Percentiles rank a stretch among this genome's conserved stretches.
These are phyloP conservation scores for Pungitius pungitius DNA, from an alignment of 2,113 vertebrate species.

Conservation along the genomic window DNA sequence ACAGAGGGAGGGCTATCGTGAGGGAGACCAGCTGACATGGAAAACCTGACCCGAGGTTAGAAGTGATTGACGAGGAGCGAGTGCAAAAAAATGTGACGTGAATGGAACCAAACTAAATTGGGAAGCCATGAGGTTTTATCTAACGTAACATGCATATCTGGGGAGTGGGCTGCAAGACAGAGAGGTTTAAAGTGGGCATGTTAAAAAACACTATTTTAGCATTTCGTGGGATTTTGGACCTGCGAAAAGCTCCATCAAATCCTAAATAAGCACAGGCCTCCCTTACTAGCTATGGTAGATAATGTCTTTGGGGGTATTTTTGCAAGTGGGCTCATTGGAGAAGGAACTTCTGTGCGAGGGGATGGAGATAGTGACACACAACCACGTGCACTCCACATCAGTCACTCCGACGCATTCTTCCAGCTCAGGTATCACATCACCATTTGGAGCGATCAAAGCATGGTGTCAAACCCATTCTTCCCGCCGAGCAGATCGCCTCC, in stretches of 20 bases:
- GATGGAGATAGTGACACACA: conserved; percentile 38
- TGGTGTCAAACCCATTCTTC: conserved; percentile 5
- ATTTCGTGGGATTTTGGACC: conserved; percentile 17
- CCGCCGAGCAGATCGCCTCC: conserved; percentile 6
- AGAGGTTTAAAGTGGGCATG: conserved; percentile 27
- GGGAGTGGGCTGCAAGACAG: conserved; percentile 66
- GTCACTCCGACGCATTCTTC: conserved; percentile 38
- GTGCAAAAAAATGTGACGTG: conserved; percentile 7
- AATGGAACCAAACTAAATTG: neutral
- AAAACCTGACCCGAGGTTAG: conserved; percentile 32
- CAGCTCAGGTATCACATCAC: conserved; percentile 27
- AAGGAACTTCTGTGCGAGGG: too few species aligned
- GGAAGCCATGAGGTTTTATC: conserved; percentile 26
- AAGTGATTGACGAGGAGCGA: conserved; percentile 21
- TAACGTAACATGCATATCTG: conserved; percentile 58
- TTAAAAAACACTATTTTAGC: conserved; percentile 32
- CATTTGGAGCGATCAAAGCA: conserved; percentile 21
- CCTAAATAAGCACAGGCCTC: conserved; percentile 24
- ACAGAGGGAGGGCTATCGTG: neutral
- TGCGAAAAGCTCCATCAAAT: conserved; percentile 33
- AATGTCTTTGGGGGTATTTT: too few species aligned
- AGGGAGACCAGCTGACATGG: conserved; percentile 13
- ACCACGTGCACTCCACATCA: conserved; percentile 32
- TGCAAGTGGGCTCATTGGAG: too few species aligned
- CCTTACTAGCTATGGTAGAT: too few species aligned